Base-by-base conservation (phyloP, 1,140 invertebrate genomes). In the Magallana angulata region DNA sequence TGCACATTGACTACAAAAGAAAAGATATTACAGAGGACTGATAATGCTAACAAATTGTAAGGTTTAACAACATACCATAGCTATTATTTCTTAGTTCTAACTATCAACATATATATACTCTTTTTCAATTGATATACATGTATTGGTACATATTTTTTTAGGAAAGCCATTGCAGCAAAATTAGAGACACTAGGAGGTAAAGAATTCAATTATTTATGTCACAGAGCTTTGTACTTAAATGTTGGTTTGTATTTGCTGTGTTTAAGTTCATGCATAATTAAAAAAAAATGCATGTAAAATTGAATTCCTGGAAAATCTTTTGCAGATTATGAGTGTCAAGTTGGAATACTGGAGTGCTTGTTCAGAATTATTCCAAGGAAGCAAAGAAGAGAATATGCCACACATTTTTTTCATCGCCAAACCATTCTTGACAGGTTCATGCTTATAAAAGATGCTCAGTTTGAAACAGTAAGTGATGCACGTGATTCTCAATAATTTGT, bases 321-420 rank as follows among this genome's bases (percentile, higher is more conserved):
- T 89, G 57, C 62, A 92, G 93, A 94, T 91, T 94, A 93, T 92
- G 93, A 94, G 85, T 92, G 91, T 87, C 93, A 94, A 92, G 92
- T 94, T 76, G 90, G 91, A 57, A 80, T 91, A 9, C 80, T 92
- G 85, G 93, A 94, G 84, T 93, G 90, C 81, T 62, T 93, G 3
- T 93, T 94, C 85, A 88, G 93, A 57, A 24, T 93, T 12, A 87
- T 93, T 48, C 92, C 92, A 85, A 91, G 87, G 59, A 92, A 91
- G 82, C 36, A 86, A 9, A 85, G 92, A 62, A 68, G 62, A n/a
- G 62, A 82, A 36, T 90, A 64, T 87, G 68, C 82, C 16, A 11
- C 85, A 48, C 58, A 82, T 14, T 76, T 91, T 18, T 88, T 92
- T 18, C 59, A 24, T 57, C 81, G 90, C 36, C 18, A 30, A 14